phyloP scores from a whole-genome alignment of 2,888 invertebrate species.

The Ormyrus pomaceus region DNA sequence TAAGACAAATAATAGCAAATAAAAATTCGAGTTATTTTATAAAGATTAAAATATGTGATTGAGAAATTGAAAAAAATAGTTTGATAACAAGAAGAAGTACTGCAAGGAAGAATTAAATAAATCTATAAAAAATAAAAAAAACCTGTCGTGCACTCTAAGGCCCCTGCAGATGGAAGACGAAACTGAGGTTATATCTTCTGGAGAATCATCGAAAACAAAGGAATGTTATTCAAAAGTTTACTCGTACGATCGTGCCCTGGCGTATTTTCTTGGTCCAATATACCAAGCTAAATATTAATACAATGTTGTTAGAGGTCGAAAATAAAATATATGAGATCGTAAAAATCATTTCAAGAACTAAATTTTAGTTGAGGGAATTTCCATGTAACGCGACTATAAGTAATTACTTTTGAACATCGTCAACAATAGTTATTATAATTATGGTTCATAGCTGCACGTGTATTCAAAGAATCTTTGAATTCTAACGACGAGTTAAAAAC shows the following conservation, averaged over 20 bases:
- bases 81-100: conserved; percentile 2
- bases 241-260: conserved; percentile 47
- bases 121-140: conserved; percentile 25
- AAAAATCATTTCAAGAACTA: conserved; percentile 47
- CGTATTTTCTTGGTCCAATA: conserved; percentile 53
- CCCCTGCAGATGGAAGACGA: conserved; percentile 52
- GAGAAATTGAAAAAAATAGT: conserved; percentile 10
- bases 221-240: conserved; percentile 54
- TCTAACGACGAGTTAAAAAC: conserved; percentile 51
- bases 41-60: conserved; percentile 8
- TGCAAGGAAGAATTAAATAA: conserved; percentile 19
- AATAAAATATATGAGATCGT: conserved; percentile 50
- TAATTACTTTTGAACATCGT: conserved; percentile 51
- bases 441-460: conserved; percentile 50
- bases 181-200: conserved; percentile 43
- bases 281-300: conserved; percentile 48
- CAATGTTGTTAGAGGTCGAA: conserved; percentile 45
- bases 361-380: conserved; percentile 50
- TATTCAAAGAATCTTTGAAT: conserved; percentile 42
- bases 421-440: conserved; percentile 52
- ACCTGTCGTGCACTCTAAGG: conserved; percentile 38
- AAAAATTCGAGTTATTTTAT: conserved; percentile 5
- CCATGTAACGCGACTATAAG: conserved; percentile 45
- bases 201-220: conserved; percentile 51
- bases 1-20: conserved; percentile 22